phyloP scores from a whole-genome alignment of 2,113 vertebrate genomes.

The Neotoma lepida region DNA sequence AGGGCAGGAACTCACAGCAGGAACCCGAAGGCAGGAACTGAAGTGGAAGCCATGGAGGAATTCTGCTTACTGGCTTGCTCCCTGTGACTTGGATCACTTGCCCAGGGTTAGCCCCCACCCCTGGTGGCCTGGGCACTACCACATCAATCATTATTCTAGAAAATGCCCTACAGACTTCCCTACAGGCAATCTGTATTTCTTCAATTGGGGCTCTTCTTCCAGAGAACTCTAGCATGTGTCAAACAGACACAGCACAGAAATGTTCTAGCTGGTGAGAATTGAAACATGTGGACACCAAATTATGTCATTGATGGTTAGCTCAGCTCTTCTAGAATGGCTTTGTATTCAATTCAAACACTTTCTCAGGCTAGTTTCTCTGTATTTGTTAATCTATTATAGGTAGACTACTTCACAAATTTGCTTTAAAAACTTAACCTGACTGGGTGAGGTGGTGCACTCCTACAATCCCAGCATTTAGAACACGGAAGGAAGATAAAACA shows the following conservation, averaged over 20 bases:
- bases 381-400: background rate
- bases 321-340: background rate
- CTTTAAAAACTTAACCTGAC: slow-evolving; percentile 4
- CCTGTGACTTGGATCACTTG: background rate
- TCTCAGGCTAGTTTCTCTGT: background rate
- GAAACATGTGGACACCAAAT: background rate
- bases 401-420: slow-evolving; percentile 12
- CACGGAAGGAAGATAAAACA: background rate
- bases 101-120: background rate
- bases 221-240: background rate
- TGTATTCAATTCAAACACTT: background rate
- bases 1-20: background rate
- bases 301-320: background rate
- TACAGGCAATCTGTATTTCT: background rate
- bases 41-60: background rate
- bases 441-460: rapidly evolving
- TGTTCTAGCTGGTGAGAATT: background rate
- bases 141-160: background rate
- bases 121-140: background rate
- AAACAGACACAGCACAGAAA: background rate
- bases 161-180: background rate
- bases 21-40: background rate
- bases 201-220: background rate
- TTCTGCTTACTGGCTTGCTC: background rate
- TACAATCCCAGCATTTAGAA: background rate